phyloP scores from a whole-genome alignment of 2,113 vertebrate species.

The Leptobrachium ailaonicum region DNA sequence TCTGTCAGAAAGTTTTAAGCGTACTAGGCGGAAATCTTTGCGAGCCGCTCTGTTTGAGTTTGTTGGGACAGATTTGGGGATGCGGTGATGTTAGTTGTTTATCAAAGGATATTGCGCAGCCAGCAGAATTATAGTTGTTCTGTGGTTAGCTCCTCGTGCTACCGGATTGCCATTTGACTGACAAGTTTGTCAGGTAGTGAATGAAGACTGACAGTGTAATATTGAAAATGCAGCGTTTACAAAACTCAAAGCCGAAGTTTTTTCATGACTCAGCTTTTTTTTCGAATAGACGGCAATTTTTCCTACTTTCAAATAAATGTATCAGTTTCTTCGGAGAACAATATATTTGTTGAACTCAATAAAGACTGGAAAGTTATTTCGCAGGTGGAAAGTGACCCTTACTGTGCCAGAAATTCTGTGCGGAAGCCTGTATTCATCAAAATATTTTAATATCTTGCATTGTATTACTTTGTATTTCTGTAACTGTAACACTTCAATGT shows the following conservation, averaged over 20 bases:
- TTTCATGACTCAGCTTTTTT: constrained; percentile 71
- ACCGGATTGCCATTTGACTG: constrained; percentile 71
- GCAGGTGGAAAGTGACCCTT: constrained; percentile 6
- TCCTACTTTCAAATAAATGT: constrained; percentile 59
- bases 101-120: constrained; percentile 67
- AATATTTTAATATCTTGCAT: too few relatives aligned
- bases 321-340: constrained; percentile 50
- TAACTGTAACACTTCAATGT: too few relatives aligned
- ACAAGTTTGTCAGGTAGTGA: constrained; percentile 71
- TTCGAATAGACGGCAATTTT: constrained; percentile 63
- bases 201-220: constrained; percentile 75
- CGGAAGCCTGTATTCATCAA: too few relatives aligned
- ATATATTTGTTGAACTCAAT: constrained; percentile 41
- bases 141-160: constrained; percentile 69
- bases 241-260: constrained; percentile 64
- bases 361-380: constrained; percentile 9
- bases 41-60: constrained; percentile 22
- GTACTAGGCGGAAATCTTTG: too few relatives aligned
- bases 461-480: too few relatives aligned
- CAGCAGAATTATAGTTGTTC: constrained; percentile 75
- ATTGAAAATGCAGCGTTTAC: constrained; percentile 71
- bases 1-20: too few relatives aligned
- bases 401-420: background rate
- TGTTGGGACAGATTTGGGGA: background rate
- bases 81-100: constrained; percentile 53